Evolutionary conservation across 2,113 vertebrate species (phyloP).

Genomic region (Asarcornis scutulata): DNA sequence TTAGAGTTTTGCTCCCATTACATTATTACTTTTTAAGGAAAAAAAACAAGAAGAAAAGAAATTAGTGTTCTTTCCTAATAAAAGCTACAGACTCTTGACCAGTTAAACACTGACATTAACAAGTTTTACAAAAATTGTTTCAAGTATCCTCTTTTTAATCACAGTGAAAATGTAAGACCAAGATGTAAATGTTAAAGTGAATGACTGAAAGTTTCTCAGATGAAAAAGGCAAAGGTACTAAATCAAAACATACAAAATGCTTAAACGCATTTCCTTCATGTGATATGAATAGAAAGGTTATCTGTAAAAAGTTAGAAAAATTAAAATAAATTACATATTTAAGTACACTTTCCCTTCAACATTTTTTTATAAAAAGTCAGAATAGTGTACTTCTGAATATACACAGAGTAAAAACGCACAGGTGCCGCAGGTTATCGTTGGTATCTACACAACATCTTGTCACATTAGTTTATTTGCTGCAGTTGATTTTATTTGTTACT

Average conservation of each 20-base stretch:
- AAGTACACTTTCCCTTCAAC: slow-evolving; percentile 94
- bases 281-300: slow-evolving; percentile 91
- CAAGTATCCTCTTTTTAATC: slow-evolving; percentile 83
- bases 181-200: slow-evolving; percentile 68
- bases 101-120: slow-evolving; percentile 70
- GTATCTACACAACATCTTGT: slow-evolving; percentile 49
- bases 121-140: slow-evolving; percentile 81
- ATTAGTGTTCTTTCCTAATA: slow-evolving; percentile 56
- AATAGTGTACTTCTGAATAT: slow-evolving; percentile 83
- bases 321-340: slow-evolving; percentile 94
- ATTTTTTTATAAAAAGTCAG: slow-evolving; percentile 89
- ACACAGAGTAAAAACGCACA: slow-evolving; percentile 77
- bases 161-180: slow-evolving; percentile 86
- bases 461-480: slow-evolving; percentile 5
- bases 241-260: slow-evolving; percentile 85
- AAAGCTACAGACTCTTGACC: slow-evolving; percentile 60
- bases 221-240: slow-evolving; percentile 82
- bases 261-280: slow-evolving; percentile 88
- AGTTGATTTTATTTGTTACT: slow-evolving; percentile 40
- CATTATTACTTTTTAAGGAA: slow-evolving; percentile 17
- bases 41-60: not conserved
- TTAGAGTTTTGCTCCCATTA: slow-evolving; percentile 62
- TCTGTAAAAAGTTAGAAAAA: slow-evolving; percentile 94
- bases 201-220: slow-evolving; percentile 75
- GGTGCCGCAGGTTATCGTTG: slow-evolving; percentile 21